Conservation (phyloP, 1,140 invertebrate species). For the Papilio polytes region DNA sequence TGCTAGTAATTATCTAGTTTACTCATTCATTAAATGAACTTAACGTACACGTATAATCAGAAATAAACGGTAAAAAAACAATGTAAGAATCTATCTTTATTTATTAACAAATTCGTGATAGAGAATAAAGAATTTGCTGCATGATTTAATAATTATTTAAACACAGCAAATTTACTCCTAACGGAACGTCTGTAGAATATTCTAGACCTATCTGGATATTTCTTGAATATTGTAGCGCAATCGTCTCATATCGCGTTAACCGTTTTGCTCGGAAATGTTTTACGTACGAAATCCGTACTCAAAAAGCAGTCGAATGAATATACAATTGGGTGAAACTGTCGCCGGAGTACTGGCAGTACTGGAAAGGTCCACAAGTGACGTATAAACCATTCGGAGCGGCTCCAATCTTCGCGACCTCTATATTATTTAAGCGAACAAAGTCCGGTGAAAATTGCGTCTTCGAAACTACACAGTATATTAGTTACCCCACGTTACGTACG, state of each 20-base stretch:
- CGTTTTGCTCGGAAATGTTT: conserved; percentile 30
- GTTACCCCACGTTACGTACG: neutral
- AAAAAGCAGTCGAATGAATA: conserved; percentile 72
- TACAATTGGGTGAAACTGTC: conserved; percentile 69
- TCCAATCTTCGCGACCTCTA: conserved; percentile 79
- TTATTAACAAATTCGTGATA: neutral
- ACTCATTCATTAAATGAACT: neutral
- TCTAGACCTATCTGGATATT: neutral
- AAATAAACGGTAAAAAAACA: neutral
- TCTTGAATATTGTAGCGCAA: conserved; percentile 28
- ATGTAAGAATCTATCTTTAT: neutral
- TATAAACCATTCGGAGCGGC: conserved; percentile 79
- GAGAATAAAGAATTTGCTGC: neutral
- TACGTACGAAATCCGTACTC: conserved; percentile 48
- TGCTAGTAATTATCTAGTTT: neutral
- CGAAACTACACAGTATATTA: conserved; percentile 50
- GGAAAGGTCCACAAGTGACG: conserved; percentile 78
- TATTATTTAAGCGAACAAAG: conserved; percentile 79
- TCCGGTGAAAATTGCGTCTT: conserved; percentile 67
- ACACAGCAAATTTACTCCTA: neutral
- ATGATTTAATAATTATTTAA: neutral
- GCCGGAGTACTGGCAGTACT: conserved; percentile 66
- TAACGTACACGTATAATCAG: neutral
- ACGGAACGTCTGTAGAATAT: neutral
- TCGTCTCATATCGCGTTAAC: conserved; percentile 29